A percentile compares a stretch with the other conserved stretches of the same genome.
Evolutionary conservation across 2,888 invertebrate species (phyloP).

Genomic region (Seira ritae): DNA sequence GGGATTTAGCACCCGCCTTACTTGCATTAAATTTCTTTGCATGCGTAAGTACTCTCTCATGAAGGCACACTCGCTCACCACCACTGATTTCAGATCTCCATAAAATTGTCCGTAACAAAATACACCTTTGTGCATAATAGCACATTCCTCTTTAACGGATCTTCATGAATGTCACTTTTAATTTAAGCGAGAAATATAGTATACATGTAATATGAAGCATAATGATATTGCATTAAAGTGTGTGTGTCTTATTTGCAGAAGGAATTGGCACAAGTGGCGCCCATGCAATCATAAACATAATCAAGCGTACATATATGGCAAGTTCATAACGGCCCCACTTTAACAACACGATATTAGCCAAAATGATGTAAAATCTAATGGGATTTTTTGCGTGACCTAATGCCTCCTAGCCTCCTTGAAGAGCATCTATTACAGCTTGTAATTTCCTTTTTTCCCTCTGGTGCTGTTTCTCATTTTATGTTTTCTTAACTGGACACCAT

Average conservation of each 20-base stretch:
- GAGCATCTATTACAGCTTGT: no score
- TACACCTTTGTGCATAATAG: conserved; percentile 1
- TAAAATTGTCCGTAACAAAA: conserved; percentile 36
- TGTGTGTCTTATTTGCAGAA: conserved; percentile 18
- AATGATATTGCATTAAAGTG: no score
- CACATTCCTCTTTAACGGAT: conserved; percentile 39
- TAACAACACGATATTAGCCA: background rate
- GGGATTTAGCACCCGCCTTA: conserved; percentile 53
- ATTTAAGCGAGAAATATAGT: conserved; percentile 38
- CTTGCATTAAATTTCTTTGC: background rate
- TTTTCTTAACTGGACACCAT: no score
- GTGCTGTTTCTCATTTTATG: no score
- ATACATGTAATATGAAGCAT: no score
- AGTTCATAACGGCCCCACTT: conserved; percentile 46
- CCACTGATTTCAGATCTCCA: conserved; percentile 27
- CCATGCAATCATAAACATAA: conserved; percentile 47
- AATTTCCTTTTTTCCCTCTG: no score
- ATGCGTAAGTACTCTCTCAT: no score
- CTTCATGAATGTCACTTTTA: conserved; percentile 52
- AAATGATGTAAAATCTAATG: no score
- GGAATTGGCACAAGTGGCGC: conserved; percentile 61
- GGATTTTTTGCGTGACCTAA: no score
- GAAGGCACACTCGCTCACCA: conserved; percentile 21
- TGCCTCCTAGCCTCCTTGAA: no score
- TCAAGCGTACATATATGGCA: conserved; percentile 56